A percentile compares a stretch with the other conserved stretches of the same genome.
phyloP scores from a whole-genome alignment of 1,140 invertebrate species.

The roundworm (Caenorhabditis elegans) region DNA sequence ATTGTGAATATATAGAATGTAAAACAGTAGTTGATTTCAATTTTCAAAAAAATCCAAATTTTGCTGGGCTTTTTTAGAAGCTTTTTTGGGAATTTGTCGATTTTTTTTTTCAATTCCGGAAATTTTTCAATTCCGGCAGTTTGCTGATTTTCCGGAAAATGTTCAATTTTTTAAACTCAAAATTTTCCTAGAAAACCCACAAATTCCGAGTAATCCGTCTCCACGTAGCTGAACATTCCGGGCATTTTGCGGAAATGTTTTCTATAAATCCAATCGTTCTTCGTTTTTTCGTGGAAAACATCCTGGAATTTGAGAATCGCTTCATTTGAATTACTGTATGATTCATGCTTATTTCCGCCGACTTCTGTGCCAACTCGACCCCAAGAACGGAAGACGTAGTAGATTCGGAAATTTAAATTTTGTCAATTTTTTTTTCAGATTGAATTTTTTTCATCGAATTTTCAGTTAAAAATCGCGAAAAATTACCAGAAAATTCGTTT shows the following conservation, averaged over 20 bases:
- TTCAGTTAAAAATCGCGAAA: too few relatives aligned
- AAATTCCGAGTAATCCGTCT: constrained; percentile 74
- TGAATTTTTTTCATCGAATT: too few relatives aligned
- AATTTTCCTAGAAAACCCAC: background rate
- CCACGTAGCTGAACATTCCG: constrained; percentile 74
- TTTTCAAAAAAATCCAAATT: too few relatives aligned
- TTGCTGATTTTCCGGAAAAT: background rate
- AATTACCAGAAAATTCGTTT: too few relatives aligned
- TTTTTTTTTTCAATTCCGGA: too few relatives aligned
- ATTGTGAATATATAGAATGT: too few relatives aligned
- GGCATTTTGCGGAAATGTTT: constrained; percentile 79
- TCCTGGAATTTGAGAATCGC: constrained; percentile 75
- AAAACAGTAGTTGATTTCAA: too few relatives aligned
- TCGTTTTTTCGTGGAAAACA: constrained; percentile 56
- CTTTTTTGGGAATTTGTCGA: too few relatives aligned
- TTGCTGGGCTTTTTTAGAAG: too few relatives aligned
- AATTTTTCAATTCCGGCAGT: too few relatives aligned
- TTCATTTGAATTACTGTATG: constrained; percentile 69
- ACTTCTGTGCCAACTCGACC: constrained; percentile 91
- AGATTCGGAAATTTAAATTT: constrained; percentile 10
- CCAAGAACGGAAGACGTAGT: constrained; percentile 80
- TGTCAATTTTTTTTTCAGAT: too few relatives aligned
- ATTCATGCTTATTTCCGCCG: constrained; percentile 78
- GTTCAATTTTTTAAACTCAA: background rate
- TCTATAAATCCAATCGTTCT: constrained; percentile 72